Conservation (phyloP, 2,113 vertebrate species). For the Agelaius phoeniceus region DNA sequence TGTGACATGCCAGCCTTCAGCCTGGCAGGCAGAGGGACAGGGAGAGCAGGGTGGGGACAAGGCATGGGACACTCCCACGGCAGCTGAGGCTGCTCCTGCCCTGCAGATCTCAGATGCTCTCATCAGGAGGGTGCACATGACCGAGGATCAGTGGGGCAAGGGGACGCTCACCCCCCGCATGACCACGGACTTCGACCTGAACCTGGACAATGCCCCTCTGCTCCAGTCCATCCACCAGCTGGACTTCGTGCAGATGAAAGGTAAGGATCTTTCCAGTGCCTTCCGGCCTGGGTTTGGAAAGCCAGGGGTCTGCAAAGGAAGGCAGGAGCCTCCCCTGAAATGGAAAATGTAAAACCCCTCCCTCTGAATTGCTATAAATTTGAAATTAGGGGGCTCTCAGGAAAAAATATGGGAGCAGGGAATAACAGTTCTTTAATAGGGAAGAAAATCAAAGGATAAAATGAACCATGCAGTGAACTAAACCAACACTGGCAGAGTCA, state of each 20-base stretch:
- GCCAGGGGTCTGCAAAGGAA: too few species aligned
- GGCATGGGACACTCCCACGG: fast-evolving
- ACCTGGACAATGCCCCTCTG: constrained; percentile 92
- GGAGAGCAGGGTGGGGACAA: not conserved
- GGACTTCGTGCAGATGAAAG: constrained; percentile 98
- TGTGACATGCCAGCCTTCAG: not conserved
- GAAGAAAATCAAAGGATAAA: too few species aligned
- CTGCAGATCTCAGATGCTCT: constrained; percentile 95
- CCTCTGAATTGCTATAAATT: too few species aligned
- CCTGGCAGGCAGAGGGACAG: not conserved
- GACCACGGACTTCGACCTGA: constrained; percentile 97
- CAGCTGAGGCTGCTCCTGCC: constrained; percentile 40
- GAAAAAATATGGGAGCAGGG: too few species aligned
- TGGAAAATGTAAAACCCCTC: too few species aligned
- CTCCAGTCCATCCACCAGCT: constrained; percentile 98
- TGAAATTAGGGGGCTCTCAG: too few species aligned
- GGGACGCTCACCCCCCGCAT: constrained; percentile 94
- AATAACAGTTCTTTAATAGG: too few species aligned
- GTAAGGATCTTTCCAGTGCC: constrained; percentile 62
- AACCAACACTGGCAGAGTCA: too few species aligned
- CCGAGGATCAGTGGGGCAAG: constrained; percentile 96
- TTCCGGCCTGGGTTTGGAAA: too few species aligned
- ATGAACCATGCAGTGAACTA: too few species aligned
- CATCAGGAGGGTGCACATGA: constrained; percentile 95
- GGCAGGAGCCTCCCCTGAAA: too few species aligned